phyloP scores from a whole-genome alignment of 2,888 invertebrate genomes.

The Matsumyia berberina region DNA sequence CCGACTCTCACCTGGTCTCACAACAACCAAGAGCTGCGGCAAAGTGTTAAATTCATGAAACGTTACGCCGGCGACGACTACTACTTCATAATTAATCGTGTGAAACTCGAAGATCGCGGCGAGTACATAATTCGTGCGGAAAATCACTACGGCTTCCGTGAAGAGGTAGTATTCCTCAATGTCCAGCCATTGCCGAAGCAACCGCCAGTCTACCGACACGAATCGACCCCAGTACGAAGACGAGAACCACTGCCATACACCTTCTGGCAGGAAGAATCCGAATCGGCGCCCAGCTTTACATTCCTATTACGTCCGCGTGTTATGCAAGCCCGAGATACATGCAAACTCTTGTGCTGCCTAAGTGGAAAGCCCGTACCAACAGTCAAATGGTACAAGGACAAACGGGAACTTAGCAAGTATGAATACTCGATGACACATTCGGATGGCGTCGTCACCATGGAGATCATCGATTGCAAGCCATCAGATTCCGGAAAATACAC shows the following conservation, averaged over 20 bases:
- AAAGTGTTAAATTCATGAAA: conserved; percentile 99
- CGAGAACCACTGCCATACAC: conserved; percentile 93
- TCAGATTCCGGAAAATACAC: conserved; percentile 98
- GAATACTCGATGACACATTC: conserved; percentile 96
- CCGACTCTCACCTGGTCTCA: conserved; percentile 98
- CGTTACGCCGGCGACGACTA: conserved; percentile 98
- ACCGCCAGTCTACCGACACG: conserved; percentile 86
- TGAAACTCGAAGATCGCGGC: conserved; percentile 97
- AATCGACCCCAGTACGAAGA: conserved; percentile 89
- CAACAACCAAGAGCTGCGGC: conserved; percentile 95
- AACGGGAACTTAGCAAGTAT: conserved; percentile 94
- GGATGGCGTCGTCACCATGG: conserved; percentile 98
- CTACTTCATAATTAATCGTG: conserved; percentile 98
- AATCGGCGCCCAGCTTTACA: conserved; percentile 97
- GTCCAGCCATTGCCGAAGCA: conserved; percentile 90
- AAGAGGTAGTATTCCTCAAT: conserved; percentile 98
- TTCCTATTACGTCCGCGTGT: conserved; percentile 99
- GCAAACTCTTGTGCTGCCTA: conserved; percentile 98
- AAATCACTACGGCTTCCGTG: conserved; percentile 97
- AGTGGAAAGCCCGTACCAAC: conserved; percentile 97
- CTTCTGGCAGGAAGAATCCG: conserved; percentile 96
- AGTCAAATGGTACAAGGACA: conserved; percentile 97
- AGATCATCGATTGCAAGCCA: conserved; percentile 96
- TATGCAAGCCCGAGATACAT: conserved; percentile 97
- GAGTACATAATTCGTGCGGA: conserved; percentile 98